These are phyloP conservation scores for Cylindroiulus punctatus DNA, from an alignment of 2,888 invertebrate species.

Conservation along the genomic window DNA sequence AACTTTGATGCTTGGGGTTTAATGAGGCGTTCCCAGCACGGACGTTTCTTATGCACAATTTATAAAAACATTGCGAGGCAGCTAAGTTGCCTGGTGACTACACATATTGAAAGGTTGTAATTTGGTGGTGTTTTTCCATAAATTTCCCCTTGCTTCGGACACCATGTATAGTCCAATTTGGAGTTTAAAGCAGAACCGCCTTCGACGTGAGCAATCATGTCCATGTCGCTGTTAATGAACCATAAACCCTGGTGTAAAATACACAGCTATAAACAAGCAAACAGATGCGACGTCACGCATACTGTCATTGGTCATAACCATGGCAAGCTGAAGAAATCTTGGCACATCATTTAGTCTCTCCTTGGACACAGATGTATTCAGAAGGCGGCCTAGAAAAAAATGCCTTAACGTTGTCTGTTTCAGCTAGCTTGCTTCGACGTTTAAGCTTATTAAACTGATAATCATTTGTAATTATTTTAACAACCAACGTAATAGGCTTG, in stretches of 20 bases:
- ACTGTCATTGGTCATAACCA: not conserved
- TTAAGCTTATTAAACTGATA: constrained; percentile 25
- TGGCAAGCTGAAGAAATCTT: not conserved
- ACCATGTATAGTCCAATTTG: not conserved
- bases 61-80: not conserved
- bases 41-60: not conserved
- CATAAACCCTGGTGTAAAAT: no score
- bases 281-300: not conserved
- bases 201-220: no score
- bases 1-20: not conserved
- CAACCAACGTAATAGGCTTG: not conserved
- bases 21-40: not conserved
- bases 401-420: not conserved
- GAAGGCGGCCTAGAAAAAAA: not conserved
- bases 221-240: no score
- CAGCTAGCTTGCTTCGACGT: not conserved
- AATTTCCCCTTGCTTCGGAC: not conserved
- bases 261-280: not conserved
- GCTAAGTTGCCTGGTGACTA: not conserved
- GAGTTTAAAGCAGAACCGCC: no score
- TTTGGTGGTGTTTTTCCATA: not conserved
- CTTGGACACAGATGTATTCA: not conserved
- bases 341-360: not conserved
- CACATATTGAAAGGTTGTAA: not conserved
- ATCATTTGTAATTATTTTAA: constrained; percentile 30